phyloP scores from a whole-genome alignment of 2,888 invertebrate species.

The Leptopterna dolabrata region DNA sequence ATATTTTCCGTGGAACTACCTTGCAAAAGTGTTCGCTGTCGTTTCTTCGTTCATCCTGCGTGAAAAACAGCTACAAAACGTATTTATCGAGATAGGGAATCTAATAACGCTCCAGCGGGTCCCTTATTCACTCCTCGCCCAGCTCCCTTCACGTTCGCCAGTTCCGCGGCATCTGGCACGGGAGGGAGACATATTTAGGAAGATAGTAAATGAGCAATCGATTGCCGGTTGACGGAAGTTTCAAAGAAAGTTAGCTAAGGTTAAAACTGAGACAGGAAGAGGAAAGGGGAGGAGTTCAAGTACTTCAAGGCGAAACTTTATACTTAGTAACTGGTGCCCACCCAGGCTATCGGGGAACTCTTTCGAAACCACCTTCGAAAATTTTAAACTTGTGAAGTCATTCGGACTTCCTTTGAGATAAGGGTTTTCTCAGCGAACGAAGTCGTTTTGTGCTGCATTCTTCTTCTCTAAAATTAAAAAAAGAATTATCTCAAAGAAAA shows the following conservation, averaged over 20 bases:
- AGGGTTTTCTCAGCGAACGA: neutral
- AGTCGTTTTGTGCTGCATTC: neutral
- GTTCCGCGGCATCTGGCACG: neutral
- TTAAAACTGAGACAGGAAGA: conserved; percentile 23
- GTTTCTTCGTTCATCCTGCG: no score
- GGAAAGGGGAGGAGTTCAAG: neutral
- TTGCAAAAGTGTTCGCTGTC: no score
- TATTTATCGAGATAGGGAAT: neutral
- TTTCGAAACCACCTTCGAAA: conserved; percentile 8
- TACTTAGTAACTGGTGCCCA: conserved; percentile 29
- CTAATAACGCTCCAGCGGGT: neutral
- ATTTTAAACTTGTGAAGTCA: neutral
- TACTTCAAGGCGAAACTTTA: conserved; percentile 32
- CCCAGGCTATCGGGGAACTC: conserved; percentile 1
- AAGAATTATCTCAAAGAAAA: neutral
- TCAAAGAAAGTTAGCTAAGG: conserved; percentile 20
- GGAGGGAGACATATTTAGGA: conserved; percentile 26
- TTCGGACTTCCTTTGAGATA: neutral
- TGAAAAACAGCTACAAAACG: no score
- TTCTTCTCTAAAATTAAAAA: no score
- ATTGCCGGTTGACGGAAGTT: conserved; percentile 23
- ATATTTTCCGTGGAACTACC: no score
- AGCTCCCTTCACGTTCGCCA: neutral
- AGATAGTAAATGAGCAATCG: conserved; percentile 39
- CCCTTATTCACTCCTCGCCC: neutral